Base-by-base conservation (phyloP, 2,888 invertebrate genomes). In the Lasioglossum vierecki region DNA sequence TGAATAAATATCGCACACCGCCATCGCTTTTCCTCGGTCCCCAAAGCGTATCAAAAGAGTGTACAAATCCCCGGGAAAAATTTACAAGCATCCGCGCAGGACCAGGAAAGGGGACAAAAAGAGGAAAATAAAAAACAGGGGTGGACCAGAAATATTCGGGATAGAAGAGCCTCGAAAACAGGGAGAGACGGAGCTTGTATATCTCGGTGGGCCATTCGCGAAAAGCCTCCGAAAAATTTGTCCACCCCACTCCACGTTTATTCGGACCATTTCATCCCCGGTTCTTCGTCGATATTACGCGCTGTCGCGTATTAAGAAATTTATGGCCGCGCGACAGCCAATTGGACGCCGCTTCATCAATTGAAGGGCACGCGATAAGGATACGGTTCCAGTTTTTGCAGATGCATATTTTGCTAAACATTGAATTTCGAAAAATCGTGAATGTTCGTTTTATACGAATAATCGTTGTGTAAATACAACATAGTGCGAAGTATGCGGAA, bases 301-400 rank as follows among this genome's bases (percentile, higher is more conserved):
- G 76, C 83, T 84, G 90, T 89, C 90, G 83, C 87, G 90, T 90
- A 82, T 89, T 89, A 91, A 91, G 89, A 90, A 91, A 91, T 90
- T 90, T 89, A 90, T 80, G 89, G 86, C 60, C n/a, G 60, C 8
- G 53, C 53, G 53, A 53, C 78, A 76, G 76, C 82, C 86, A 87
- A 90, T 90, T 85, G 84, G n/a, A 81, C 77, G 41, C 13, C 35
- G 75, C 78, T 72, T 77, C 84, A 60, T 84, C 26, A 30, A 26
- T 60, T 60, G 26, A 30, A 26, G 13, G 26, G 26, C 53, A 3
- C 22, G 22, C 9, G 53, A 53, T n/a, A 53, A 53, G 53, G n/a
- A 53, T n/a, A 26, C 60, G 13, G 2, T 1, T 15, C 26, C 13
- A 15, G 1, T 60, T 60, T 60, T 15, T 60, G 2, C 13, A 5